A percentile compares a stretch with the other conserved stretches of the same genome.
These are phyloP conservation scores for Lamprotornis superbus DNA, from an alignment of 2,113 vertebrate genomes.

Conservation along the genomic window DNA sequence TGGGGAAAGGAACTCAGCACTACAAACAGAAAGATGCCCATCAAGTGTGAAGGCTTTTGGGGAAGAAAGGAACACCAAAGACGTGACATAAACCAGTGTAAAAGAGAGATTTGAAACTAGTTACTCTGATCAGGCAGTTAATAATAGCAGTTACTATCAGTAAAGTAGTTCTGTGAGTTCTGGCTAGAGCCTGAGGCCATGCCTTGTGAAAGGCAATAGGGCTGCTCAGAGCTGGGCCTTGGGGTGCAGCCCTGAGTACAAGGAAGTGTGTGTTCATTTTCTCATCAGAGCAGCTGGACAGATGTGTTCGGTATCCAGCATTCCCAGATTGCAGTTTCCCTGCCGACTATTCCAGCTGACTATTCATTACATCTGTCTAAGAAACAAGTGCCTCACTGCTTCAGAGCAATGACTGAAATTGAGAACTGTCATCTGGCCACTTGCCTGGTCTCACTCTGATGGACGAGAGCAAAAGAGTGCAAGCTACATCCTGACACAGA, in stretches of 20 bases:
- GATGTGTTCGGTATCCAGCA: neutral
- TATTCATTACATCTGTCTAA: neutral
- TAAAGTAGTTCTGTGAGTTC: neutral
- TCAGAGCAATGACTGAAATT: fast-evolving
- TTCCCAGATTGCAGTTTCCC: neutral
- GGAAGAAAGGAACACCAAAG: neutral
- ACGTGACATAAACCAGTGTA: neutral
- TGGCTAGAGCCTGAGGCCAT: neutral
- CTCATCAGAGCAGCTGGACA: neutral
- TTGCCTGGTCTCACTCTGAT: neutral
- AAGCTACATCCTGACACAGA: neutral
- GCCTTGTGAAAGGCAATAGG: neutral
- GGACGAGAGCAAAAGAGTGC: fast-evolving
- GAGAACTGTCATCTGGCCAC: neutral
- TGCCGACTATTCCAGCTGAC: neutral
- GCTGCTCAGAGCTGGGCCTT: fast-evolving
- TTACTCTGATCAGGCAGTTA: neutral
- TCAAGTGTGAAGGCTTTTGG: neutral
- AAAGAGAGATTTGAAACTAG: neutral
- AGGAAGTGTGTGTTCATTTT: neutral
- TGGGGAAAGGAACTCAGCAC: fast-evolving
- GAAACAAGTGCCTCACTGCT: neutral
- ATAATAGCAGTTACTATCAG: neutral
- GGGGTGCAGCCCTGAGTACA: fast-evolving
- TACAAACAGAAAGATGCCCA: fast-evolving